phyloP scores from a whole-genome alignment of 2,797 vertebrate species.

The Setipinna tenuifilis region DNA sequence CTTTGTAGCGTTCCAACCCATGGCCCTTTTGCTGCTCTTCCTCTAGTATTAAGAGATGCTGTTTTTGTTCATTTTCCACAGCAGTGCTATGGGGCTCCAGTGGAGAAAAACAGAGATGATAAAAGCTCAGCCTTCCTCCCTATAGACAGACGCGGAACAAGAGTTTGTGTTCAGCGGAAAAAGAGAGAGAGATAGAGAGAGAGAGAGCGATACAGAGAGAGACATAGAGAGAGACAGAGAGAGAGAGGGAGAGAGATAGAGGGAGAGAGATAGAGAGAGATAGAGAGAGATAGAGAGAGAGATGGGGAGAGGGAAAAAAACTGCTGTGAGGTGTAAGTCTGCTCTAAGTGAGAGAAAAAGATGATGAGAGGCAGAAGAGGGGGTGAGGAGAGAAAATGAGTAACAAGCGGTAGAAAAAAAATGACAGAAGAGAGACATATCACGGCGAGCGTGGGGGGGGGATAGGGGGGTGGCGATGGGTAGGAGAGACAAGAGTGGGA shows the following conservation, averaged over 20 bases:
- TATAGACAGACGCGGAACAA: background rate
- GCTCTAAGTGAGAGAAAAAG: conserved; percentile 3
- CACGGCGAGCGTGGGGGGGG: background rate
- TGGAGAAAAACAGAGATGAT: background rate
- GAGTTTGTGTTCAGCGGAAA: conserved; percentile 11
- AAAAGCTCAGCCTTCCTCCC: background rate
- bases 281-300: background rate
- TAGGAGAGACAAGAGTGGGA: background rate
- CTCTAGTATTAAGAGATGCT: background rate
- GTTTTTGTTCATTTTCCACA: background rate
- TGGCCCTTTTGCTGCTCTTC: background rate
- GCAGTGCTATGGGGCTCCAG: background rate
- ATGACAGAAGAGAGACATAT: background rate
- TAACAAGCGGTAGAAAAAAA: background rate
- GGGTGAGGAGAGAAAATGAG: background rate
- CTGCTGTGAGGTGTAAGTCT: conserved; percentile 1
- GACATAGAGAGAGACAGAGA: too few relatives aligned
- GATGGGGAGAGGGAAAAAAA: background rate
- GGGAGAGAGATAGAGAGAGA: background rate
- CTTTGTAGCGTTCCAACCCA: background rate
- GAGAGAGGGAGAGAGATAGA: too few relatives aligned
- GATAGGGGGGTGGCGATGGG: background rate
- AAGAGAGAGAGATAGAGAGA: background rate
- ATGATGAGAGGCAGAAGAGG: background rate
- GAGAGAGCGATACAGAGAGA: too few relatives aligned